Conservation (phyloP, 2,113 vertebrate species). For the Chionis minor region DNA sequence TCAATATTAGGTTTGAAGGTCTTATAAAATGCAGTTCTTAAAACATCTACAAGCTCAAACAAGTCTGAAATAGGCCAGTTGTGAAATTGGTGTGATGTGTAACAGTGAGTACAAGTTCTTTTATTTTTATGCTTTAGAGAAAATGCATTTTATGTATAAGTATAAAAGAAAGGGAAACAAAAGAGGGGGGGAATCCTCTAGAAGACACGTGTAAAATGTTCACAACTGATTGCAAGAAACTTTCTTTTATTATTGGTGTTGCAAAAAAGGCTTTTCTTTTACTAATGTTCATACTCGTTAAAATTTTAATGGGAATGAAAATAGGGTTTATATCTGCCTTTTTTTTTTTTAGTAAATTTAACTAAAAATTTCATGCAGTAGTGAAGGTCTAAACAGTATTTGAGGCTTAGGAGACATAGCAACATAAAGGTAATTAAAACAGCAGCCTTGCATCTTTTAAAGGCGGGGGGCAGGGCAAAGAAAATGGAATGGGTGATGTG, state of each 20-base stretch:
- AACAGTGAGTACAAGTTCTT: constrained; percentile 3
- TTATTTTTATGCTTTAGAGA: constrained; percentile 42
- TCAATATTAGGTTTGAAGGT: constrained; percentile 34
- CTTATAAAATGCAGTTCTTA: constrained; percentile 51
- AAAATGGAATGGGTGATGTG: constrained; percentile 65
- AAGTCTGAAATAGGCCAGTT: constrained; percentile 47
- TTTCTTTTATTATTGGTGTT: constrained; percentile 21
- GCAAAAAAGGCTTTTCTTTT: constrained; percentile 32
- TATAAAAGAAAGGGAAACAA: constrained; percentile 44
- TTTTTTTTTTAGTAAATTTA: constrained; percentile 11
- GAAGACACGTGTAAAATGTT: constrained; percentile 46
- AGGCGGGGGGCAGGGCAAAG: background rate
- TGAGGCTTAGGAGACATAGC: constrained; percentile 35
- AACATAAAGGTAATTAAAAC: constrained; percentile 60
- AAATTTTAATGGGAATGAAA: constrained; percentile 47
- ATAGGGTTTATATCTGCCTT: background rate
- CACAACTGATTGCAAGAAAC: constrained; percentile 28
- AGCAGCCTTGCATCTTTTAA: constrained; percentile 57
- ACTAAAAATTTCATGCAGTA: constrained; percentile 23
- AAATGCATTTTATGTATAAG: constrained; percentile 25
- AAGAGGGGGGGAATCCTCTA: constrained; percentile 2
- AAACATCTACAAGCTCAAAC: constrained; percentile 33
- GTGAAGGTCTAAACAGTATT: constrained; percentile 29
- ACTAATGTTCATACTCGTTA: constrained; percentile 27
- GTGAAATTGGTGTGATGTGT: constrained; percentile 21